phyloP scores from a whole-genome alignment of 2,888 invertebrate genomes.

The Microdon myrmicae region DNA sequence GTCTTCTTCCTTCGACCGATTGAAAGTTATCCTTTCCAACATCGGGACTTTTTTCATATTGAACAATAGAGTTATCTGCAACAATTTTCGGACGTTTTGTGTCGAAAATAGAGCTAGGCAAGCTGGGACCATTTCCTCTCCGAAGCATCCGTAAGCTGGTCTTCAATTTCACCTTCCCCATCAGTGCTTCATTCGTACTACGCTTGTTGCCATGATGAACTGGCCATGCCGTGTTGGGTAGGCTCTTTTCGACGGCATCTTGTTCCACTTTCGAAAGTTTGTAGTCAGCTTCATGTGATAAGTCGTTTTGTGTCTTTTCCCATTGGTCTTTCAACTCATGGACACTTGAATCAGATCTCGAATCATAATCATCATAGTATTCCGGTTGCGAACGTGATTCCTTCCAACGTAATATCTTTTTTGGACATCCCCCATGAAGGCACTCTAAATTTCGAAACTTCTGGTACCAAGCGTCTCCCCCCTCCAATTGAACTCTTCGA shows the following conservation, averaged over 20 bases:
- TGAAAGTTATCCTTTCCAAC: constrained; percentile 18
- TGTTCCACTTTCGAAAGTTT: constrained; percentile 65
- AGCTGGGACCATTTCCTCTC: constrained; percentile 60
- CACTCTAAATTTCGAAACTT: constrained; percentile 49
- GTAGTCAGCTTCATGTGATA: constrained; percentile 65
- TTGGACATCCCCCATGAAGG: constrained; percentile 27
- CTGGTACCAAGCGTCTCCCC: constrained; percentile 57
- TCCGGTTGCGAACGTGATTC: constrained; percentile 16
- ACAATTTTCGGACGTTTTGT: constrained; percentile 50
- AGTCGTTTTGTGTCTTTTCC: constrained; percentile 57
- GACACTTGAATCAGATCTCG: constrained; percentile 46
- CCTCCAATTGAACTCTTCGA: constrained; percentile 20
- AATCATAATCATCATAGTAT: constrained; percentile 41
- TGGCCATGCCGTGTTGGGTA: constrained; percentile 23
- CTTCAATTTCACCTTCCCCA: constrained; percentile 62
- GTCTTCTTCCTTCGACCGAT: constrained; percentile 21
- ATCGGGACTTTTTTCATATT: constrained; percentile 1
- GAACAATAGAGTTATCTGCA: constrained; percentile 43
- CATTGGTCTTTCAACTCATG: constrained; percentile 53
- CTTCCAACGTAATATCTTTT: constrained; percentile 18
- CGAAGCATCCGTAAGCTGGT: constrained; percentile 61
- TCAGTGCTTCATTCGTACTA: constrained; percentile 56
- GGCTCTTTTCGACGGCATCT: constrained; percentile 57
- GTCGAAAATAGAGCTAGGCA: constrained; percentile 59
- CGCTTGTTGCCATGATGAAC: constrained; percentile 44